phyloP scores from a whole-genome alignment of 2,113 vertebrate species.

The Rhinopithecus roxellana region DNA sequence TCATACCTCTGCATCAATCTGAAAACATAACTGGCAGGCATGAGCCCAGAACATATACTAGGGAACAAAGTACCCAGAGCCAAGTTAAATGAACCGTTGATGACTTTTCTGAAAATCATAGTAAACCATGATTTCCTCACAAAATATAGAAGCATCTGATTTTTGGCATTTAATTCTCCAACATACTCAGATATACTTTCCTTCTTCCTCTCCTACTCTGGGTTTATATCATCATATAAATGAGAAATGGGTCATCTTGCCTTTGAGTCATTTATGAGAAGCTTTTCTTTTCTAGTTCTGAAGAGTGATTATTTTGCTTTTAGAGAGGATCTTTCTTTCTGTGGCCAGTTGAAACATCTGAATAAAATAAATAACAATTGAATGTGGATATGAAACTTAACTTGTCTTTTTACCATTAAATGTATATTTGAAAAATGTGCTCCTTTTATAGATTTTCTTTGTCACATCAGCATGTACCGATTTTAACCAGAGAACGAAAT shows the following conservation, averaged over 20 bases:
- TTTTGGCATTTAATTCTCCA: slow-evolving; percentile 34
- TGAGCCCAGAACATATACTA: not conserved
- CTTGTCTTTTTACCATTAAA: slow-evolving; percentile 34
- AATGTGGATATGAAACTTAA: slow-evolving; percentile 10
- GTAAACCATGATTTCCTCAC: not conserved
- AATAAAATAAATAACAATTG: slow-evolving; percentile 39
- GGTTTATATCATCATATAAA: not conserved
- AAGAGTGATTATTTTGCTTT: slow-evolving; percentile 42
- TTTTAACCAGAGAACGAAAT: not conserved
- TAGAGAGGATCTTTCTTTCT: not conserved
- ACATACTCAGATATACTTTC: not conserved
- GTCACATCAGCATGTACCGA: not conserved
- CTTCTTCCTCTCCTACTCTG: not conserved
- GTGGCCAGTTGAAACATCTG: slow-evolving; percentile 3
- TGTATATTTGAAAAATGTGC: not conserved
- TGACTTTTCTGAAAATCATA: not conserved
- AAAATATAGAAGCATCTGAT: slow-evolving; percentile 22
- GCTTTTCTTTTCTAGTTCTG: slow-evolving; percentile 5
- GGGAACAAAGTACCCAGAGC: not conserved
- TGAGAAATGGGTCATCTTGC: slow-evolving; percentile 27
- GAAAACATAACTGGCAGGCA: not conserved
- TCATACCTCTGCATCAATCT: not conserved
- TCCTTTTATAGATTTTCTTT: slow-evolving; percentile 11
- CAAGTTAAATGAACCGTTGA: not conserved
- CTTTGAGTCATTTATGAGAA: slow-evolving; percentile 34